phyloP scores from a whole-genome alignment of 1,140 invertebrate species.

The Tetramorium alpestre region DNA sequence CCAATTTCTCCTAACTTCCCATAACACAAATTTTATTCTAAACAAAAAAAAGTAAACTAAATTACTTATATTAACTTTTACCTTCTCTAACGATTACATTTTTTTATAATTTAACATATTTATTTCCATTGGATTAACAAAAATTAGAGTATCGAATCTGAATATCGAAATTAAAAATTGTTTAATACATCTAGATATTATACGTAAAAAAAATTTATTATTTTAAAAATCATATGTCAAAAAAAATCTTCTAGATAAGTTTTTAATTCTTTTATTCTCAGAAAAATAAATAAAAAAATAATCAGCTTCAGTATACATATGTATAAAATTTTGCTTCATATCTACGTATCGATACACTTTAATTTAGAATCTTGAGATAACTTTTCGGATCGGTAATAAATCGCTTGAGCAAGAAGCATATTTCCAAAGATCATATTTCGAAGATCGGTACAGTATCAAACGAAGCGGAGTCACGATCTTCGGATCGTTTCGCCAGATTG shows the following conservation, averaged over 20 bases:
- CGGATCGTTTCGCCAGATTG: conserved; percentile 62
- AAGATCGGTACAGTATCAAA: conserved; percentile 66
- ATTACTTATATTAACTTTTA: conserved; percentile 2
- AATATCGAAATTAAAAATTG: not conserved
- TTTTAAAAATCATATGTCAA: not conserved
- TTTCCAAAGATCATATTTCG: conserved; percentile 6
- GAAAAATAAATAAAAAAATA: not conserved
- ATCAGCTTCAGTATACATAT: not conserved
- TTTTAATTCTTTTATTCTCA: not conserved
- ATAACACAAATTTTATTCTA: not conserved
- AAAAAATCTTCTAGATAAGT: not conserved
- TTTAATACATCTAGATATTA: not conserved
- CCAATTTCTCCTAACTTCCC: not conserved
- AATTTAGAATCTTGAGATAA: not conserved
- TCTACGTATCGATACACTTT: not conserved
- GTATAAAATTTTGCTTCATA: not conserved
- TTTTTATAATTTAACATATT: not conserved
- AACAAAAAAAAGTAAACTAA: not conserved
- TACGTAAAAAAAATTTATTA: not conserved
- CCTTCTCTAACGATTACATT: not conserved
- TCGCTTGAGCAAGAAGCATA: not conserved
- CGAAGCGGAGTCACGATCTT: conserved; percentile 12
- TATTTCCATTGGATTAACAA: not conserved
- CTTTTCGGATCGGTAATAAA: conserved; percentile 55
- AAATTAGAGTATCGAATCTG: not conserved